Percentiles rank a stretch among this genome's conserved stretches.
These are phyloP conservation scores for Barbus barbus DNA, from an alignment of 2,113 vertebrate species.

Conservation along the genomic window DNA sequence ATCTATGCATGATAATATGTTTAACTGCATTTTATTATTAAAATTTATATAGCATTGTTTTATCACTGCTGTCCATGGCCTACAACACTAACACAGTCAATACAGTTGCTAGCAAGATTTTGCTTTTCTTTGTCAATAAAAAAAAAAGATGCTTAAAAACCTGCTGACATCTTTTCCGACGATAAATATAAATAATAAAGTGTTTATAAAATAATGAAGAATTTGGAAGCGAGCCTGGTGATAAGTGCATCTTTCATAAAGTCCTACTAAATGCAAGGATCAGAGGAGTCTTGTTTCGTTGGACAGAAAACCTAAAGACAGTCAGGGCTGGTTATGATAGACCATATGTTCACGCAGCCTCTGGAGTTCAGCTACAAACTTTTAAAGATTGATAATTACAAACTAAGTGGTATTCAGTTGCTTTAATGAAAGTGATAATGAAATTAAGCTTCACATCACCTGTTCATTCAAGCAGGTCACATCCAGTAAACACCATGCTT, in stretches of 20 bases:
- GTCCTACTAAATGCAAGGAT: not conserved
- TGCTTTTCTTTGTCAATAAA: not conserved
- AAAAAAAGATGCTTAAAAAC: not conserved
- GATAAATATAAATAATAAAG: not conserved
- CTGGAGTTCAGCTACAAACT: constrained; percentile 17
- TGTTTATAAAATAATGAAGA: not conserved
- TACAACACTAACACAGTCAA: not conserved
- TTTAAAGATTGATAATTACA: constrained; percentile 21
- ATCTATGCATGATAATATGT: not conserved
- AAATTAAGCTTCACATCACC: constrained; percentile 16
- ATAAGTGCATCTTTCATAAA: not conserved
- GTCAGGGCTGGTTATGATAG: not conserved
- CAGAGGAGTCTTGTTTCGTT: not conserved
- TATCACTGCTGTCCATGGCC: not conserved
- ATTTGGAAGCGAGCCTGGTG: not conserved
- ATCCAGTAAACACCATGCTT: not conserved
- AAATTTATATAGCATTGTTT: not conserved
- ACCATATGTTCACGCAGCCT: constrained; percentile 2
- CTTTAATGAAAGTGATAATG: constrained; percentile 8
- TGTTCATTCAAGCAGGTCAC: not conserved
- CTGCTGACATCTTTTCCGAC: not conserved
- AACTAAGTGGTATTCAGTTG: constrained; percentile 6
- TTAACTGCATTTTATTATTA: not conserved
- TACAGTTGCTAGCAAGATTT: not conserved
- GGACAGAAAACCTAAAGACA: not conserved